Evolutionary conservation across 2,888 invertebrate species (phyloP), one percentile per base, ranked within the genome.

Genomic region (Eupeodes latifasciatus): DNA sequence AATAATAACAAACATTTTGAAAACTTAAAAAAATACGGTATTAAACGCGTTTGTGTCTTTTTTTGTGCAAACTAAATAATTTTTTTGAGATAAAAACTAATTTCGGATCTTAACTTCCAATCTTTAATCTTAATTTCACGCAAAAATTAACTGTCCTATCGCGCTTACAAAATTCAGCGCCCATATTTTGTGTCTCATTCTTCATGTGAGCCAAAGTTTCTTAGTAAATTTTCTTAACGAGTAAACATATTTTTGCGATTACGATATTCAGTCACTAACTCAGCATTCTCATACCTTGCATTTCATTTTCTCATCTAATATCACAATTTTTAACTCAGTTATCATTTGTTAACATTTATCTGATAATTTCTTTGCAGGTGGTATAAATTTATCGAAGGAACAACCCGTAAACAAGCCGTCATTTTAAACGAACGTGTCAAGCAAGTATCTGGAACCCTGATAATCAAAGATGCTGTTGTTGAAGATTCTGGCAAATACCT

Each of bases 401-500:
- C 97, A 1, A 96, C 96, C 5, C 95, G 97, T 77, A 97, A 98
- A 92, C 97, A 97, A 93, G 97, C 97, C n/a, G 98, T 98, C n/a
- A 95, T 96, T 53, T 94, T 98, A 90, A 97, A 97, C 92, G 98
- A 98, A 89, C 95, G 98, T 91, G 97, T 98, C 27, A 97, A 97
- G 91, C 98, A 98, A 94, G 97, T 98, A 16, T 98, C 98, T 86
- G 98, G 98, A 81, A 98, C 98, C 87, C 94, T 99, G 91, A 97
- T 98, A 90, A 98, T 99, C 90, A 96, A 97, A 90, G 97, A 98
- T 92, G 98, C 98, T 14, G 96, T 96, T 91, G 97, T 98, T 59
- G 97, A 97, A 91, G 99, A 99, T 94, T 98, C 98, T 89, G 99
- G 98, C 91, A 97, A 98, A 94, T 99, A 99, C 93, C 94, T 98